Base-by-base conservation (phyloP, 2,797 vertebrate genomes). In the Pseudochaenichthys georgianus region DNA sequence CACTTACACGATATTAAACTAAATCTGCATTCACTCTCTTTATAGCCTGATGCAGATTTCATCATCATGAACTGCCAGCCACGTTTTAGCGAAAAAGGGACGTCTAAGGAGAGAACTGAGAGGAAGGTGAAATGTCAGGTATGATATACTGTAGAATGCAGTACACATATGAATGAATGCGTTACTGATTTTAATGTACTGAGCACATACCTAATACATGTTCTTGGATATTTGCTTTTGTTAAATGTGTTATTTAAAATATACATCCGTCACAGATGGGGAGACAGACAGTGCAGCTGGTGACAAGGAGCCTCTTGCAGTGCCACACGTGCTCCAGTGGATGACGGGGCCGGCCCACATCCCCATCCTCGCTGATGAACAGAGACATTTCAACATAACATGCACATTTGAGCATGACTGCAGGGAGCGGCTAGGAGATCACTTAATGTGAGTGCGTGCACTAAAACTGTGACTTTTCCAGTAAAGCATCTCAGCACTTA, bases 291-390 rank as follows among this genome's bases (percentile, higher is more conserved):
- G 19, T 43, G 50, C 41, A 67, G 64, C 19, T 67, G 64, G 64
- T 28, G 51, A 67, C 41, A 67, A 21, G 31, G 9, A 46, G 42
- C 15, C 51, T 55, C 51, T 55, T 43, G 13, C 38, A 67, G 21
- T 21, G 21, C 21, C 21, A 21, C 21, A 21, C 21, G 64, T 46
- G 50, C 50, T 52, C 19, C 50, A 52, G 50, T 52, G 50, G 50
- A 52, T 52, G 11, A 52, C 50, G 2, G 50, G 50, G 21, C 21
- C 21, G 21, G 50, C 50, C 50, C 50, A 50, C 46, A 41, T 50
- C 17, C 55, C 68, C 45, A 42, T 70, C 34, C 68, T 60, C 19
- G 15, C 57, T 42, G 46, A 70, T 61, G 68, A 60, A 70, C 61
- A 51, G 19, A 70, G 68, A 60, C 31, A 41, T 16, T 59, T 59